These are phyloP conservation scores for Coilia nasus DNA, from an alignment of 2,797 vertebrate genomes.

Conservation along the genomic window DNA sequence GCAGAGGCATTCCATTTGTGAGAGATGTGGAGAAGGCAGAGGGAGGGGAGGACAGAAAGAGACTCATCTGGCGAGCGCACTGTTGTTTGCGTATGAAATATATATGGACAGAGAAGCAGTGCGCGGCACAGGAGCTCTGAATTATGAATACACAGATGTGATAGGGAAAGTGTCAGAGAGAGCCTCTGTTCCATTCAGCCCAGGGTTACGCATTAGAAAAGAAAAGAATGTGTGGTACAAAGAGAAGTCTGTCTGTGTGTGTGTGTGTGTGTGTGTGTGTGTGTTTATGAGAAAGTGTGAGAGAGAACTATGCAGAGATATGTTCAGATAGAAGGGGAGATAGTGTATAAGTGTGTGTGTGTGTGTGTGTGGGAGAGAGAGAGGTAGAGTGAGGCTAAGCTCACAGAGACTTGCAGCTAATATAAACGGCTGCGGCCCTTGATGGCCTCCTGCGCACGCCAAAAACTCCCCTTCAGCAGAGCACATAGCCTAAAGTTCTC, in stretches of 20 bases:
- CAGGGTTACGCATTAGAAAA: background rate
- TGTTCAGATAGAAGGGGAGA: too few relatives aligned
- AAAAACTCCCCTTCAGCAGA: too few relatives aligned
- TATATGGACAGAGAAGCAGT: slow-evolving; percentile 18
- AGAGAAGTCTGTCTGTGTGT: background rate
- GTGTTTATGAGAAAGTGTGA: too few relatives aligned
- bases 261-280: background rate
- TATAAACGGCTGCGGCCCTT: too few relatives aligned
- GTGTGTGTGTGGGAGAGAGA: too few relatives aligned
- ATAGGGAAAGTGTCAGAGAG: background rate
- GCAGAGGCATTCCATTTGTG: slow-evolving; percentile 70
- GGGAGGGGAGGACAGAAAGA: background rate
- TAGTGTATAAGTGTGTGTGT: too few relatives aligned
- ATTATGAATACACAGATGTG: background rate
- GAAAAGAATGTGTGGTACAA: background rate
- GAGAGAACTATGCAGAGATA: too few relatives aligned
- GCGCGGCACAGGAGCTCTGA: background rate
- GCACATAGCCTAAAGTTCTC: too few relatives aligned
- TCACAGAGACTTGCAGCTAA: too few relatives aligned
- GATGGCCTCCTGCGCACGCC: too few relatives aligned
- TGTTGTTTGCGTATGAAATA: slow-evolving; percentile 21
- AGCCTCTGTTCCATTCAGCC: background rate
- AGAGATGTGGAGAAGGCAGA: slow-evolving; percentile 34
- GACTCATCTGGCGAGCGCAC: background rate
- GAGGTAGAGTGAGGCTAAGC: too few relatives aligned